Evolutionary conservation across 2,888 invertebrate species (phyloP).

Genomic region (Elmis aenea): DNA sequence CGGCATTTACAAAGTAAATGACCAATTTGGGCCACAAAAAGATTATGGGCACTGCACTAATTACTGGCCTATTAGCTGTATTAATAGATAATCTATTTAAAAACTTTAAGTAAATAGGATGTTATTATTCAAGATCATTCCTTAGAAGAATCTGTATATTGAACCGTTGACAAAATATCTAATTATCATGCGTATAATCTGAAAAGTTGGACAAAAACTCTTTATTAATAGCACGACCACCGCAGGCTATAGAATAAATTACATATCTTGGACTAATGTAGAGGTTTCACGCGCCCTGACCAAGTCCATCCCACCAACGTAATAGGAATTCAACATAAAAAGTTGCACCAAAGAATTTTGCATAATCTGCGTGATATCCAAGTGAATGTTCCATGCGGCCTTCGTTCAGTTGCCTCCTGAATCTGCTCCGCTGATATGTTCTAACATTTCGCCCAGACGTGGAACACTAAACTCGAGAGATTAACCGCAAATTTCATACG

Average conservation of each 20-base stretch:
- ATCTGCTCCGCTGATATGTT: neutral
- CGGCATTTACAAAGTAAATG: no score
- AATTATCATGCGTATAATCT: constrained; percentile 8
- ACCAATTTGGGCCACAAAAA: no score
- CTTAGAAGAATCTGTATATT: no score
- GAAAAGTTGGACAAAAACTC: constrained; percentile 15
- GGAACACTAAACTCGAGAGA: neutral
- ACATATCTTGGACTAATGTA: constrained; percentile 11
- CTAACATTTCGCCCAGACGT: neutral
- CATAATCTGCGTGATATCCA: constrained; percentile 18
- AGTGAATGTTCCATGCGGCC: constrained; percentile 17
- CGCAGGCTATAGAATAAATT: constrained; percentile 11
- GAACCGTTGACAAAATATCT: no score
- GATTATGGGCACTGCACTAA: no score
- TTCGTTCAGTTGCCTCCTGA: constrained; percentile 13
- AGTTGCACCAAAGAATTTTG: constrained; percentile 14
- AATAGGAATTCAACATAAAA: constrained; percentile 13
- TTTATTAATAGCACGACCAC: constrained; percentile 10
- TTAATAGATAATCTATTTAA: no score
- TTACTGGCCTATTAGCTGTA: no score
- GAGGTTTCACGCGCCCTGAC: constrained; percentile 17
- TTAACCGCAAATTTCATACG: neutral
- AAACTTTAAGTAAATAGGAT: no score
- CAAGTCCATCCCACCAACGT: constrained; percentile 16
- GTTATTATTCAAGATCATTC: no score